Evolutionary conservation across 2,888 invertebrate genomes (phyloP).

Genomic region (Prosapia bicincta): DNA sequence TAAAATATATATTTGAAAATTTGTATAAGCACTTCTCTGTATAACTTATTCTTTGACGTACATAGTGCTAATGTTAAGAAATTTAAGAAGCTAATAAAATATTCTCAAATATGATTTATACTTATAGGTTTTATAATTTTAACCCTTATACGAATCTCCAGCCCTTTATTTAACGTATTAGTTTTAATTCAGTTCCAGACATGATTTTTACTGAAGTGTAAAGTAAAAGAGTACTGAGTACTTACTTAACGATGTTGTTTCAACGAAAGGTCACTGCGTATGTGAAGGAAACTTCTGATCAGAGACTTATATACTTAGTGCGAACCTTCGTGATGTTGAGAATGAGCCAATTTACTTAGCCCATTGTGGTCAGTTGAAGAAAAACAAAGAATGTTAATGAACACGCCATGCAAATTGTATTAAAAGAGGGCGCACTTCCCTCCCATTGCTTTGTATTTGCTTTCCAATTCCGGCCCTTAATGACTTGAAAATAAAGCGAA

Average conservation of each 20-base stretch:
- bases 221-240: neutral
- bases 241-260: neutral
- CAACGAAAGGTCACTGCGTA: neutral
- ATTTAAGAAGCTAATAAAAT: too few species aligned
- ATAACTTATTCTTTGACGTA: too few species aligned
- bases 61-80: too few species aligned
- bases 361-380: neutral
- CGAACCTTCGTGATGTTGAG: neutral
- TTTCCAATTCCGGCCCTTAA: neutral
- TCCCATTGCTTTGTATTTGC: neutral
- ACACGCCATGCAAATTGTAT: neutral
- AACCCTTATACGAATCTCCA: too few species aligned
- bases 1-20: too few species aligned
- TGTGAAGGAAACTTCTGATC: neutral
- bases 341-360: constrained; percentile 2
- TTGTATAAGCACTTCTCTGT: too few species aligned
- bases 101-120: too few species aligned
- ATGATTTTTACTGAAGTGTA: too few species aligned
- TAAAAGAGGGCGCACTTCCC: neutral
- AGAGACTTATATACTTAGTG: neutral
- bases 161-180: too few species aligned
- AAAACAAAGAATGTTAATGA: constrained; percentile 2
- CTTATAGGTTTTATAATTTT: too few species aligned
- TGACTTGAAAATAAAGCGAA: neutral
- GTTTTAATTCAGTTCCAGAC: too few species aligned